phyloP scores from a whole-genome alignment of 2,797 vertebrate genomes.

The Clarias platycephalus region DNA sequence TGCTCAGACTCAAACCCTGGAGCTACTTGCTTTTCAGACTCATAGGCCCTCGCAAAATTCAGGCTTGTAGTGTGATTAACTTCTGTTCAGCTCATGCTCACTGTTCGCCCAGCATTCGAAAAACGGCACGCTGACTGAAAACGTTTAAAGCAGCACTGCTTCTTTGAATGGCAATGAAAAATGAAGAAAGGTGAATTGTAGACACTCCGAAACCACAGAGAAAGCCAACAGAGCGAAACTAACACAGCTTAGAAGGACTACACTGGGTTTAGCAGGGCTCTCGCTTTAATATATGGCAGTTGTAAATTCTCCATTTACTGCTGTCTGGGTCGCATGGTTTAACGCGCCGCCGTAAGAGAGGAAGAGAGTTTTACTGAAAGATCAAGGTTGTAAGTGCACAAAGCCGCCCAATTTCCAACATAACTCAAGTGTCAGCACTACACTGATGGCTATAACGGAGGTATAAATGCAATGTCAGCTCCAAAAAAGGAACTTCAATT shows the following conservation, averaged over 20 bases:
- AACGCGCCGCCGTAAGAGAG: slow-evolving; percentile 68
- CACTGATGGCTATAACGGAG: slow-evolving; percentile 11
- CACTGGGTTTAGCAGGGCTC: slow-evolving; percentile 71
- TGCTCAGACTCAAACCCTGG: not conserved
- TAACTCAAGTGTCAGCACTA: slow-evolving; percentile 42
- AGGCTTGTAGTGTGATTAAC: slow-evolving; percentile 57
- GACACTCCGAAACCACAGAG: slow-evolving; percentile 68
- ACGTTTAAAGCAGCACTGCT: slow-evolving; percentile 65
- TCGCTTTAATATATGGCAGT: slow-evolving; percentile 72
- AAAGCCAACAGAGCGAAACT: slow-evolving; percentile 71
- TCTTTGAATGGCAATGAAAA: slow-evolving; percentile 69
- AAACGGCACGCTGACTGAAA: slow-evolving; percentile 68
- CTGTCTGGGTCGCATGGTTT: slow-evolving; percentile 70
- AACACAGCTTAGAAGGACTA: slow-evolving; percentile 69
- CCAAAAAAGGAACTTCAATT: not conserved
- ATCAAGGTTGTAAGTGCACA: slow-evolving; percentile 45
- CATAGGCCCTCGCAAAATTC: slow-evolving; percentile 53
- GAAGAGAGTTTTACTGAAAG: slow-evolving; percentile 62
- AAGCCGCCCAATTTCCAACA: slow-evolving; percentile 33
- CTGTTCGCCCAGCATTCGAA: slow-evolving; percentile 56
- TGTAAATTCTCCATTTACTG: slow-evolving; percentile 76
- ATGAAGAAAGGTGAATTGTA: slow-evolving; percentile 73
- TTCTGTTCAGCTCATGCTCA: slow-evolving; percentile 48
- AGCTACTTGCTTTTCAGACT: slow-evolving; percentile 63
- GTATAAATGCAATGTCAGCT: slow-evolving; percentile 33